Percentiles rank a stretch among this genome's conserved stretches.
Conservation (phyloP, 2,888 invertebrate genomes). For the Anthrax anthrax region DNA sequence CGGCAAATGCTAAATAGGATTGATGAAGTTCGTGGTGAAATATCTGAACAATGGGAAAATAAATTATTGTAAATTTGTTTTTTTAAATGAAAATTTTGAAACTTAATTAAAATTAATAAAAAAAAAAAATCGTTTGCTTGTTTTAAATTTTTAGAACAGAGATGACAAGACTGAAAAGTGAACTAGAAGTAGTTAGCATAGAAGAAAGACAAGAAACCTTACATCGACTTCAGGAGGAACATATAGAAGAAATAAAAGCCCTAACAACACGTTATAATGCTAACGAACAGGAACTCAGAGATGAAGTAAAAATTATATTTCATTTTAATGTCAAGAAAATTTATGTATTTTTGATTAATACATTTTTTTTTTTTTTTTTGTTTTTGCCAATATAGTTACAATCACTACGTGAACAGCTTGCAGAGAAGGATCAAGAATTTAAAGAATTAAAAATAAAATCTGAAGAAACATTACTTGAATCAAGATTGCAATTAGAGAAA, state of each 20-base stretch:
- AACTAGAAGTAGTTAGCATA: conserved; percentile 44
- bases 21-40: conserved; percentile 40
- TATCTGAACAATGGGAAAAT: conserved; percentile 48
- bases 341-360: no score
- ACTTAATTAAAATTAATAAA: background rate
- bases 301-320: conserved; percentile 34
- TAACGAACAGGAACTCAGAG: conserved; percentile 40
- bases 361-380: background rate
- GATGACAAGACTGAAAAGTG: conserved; percentile 44
- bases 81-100: no score
- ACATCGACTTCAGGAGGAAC: conserved; percentile 39
- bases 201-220: conserved; percentile 45
- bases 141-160: conserved; percentile 40
- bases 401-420: conserved; percentile 47
- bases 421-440: conserved; percentile 49
- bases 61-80: conserved; percentile 37
- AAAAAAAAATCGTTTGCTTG: no score
- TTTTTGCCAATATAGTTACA: conserved; percentile 40
- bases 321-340: background rate
- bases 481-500: conserved; percentile 33
- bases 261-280: conserved; percentile 41
- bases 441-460: conserved; percentile 47
- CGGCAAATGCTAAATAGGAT: conserved; percentile 34
- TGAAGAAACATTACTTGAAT: conserved; percentile 47
- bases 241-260: conserved; percentile 41